Conservation (phyloP, 2,113 vertebrate genomes). For the Syrmaticus mikado region DNA sequence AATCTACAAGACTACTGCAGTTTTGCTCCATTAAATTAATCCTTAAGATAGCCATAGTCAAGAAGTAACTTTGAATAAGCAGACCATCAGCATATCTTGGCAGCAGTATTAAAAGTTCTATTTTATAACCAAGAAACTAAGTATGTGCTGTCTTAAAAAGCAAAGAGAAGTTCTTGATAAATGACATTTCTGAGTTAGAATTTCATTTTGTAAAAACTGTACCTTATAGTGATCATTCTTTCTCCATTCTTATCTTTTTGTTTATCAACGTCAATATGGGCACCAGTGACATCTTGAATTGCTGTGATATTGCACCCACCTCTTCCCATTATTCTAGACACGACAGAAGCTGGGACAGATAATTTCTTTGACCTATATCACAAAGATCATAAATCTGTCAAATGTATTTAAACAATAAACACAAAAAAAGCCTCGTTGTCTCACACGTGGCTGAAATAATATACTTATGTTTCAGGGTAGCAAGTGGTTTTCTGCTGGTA, state of each 20-base stretch:
- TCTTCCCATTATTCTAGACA: conserved; percentile 98
- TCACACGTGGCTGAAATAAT: neutral
- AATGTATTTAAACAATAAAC: neutral
- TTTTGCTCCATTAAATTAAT: neutral
- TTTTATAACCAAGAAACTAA: neutral
- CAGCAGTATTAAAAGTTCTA: neutral
- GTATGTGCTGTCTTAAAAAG: neutral
- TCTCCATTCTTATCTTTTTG: conserved; percentile 99
- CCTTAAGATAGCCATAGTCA: neutral
- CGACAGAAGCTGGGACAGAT: conserved; percentile 96
- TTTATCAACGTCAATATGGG: conserved; percentile 98
- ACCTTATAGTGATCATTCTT: conserved; percentile 99
- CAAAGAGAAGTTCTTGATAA: neutral
- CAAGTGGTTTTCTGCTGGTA: neutral
- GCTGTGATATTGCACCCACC: conserved; percentile 99
- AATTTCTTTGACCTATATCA: conserved; percentile 95
- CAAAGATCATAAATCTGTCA: conserved; percentile 53
- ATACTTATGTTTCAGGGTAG: neutral
- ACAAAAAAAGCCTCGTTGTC: neutral
- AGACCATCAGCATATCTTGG: neutral
- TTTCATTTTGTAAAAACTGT: conserved; percentile 40
- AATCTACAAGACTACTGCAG: neutral
- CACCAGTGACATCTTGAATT: conserved; percentile 98
- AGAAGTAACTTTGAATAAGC: neutral
- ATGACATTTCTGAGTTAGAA: neutral